Base-by-base conservation (phyloP, 1,140 invertebrate species). In the Drosophila baimaii region DNA sequence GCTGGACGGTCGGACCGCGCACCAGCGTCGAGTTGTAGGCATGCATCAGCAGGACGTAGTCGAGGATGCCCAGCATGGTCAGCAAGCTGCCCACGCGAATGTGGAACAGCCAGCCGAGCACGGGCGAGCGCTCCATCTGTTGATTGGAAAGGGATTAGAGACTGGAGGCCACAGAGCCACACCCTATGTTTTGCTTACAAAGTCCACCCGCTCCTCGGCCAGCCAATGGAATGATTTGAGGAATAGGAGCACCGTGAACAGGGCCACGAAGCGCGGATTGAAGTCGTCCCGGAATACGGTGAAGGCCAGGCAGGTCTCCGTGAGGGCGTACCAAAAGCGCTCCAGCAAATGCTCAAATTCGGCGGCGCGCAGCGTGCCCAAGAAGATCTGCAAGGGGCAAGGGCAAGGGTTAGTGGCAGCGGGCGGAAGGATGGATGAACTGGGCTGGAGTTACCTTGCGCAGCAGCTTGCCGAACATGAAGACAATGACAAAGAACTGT, bases 171-270 rank as follows among this genome's bases (percentile, higher is more conserved):
- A 2, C 0, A 17, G 12, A 1, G 7, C 19, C 25, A 25, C 7
- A n/a, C n/a, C n/a, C n/a, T n/a, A n/a, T n/a, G n/a, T n/a, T 12
- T 0, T n/a, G 95, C 96, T 97, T 94, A 99, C 98, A 95, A 97
- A 99, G 93, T 99, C 99, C 29, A 99, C 98, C 92, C 99, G 94
- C 90, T 99, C 99, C 93, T 99, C 99, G 33, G 98, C 98, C 17
- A 99, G 93, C 99, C 99, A 99, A 94, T 99, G 99, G 94, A 99
- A 99, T 93, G 98, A 98, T 94, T 99, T 99, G 15, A 99, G 92
- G 93, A 99, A 99, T 39, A 99, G 94, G 31, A 99, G 94, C 19
- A 99, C 94, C 12, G 98, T 99, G 92, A 99, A 99, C 39, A 99
- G 93, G 13, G 98, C 98, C 89, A 99, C 98, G 94, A 99, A 99